Evolutionary conservation across 2,888 invertebrate genomes (phyloP).

Genomic region (Dyspetes luteomarginatus): DNA sequence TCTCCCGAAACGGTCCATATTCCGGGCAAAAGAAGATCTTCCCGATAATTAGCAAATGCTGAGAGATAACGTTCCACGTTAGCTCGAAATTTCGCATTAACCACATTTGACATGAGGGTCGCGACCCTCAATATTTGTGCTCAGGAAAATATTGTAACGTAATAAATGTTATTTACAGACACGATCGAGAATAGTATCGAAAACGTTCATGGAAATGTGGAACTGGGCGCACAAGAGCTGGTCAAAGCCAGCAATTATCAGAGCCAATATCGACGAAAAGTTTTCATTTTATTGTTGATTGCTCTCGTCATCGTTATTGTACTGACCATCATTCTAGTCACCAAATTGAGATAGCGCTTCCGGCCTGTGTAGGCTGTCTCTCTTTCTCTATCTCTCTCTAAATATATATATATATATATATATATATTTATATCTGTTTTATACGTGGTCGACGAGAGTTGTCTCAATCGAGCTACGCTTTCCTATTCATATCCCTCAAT

Average conservation of each 20-base stretch:
- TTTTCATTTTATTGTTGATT: slow-evolving; percentile 89
- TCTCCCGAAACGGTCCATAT: too few species aligned
- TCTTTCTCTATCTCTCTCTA: too few species aligned
- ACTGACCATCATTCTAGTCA: slow-evolving; percentile 87
- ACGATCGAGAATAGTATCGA: slow-evolving; percentile 93
- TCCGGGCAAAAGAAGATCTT: too few species aligned
- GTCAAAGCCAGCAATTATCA: slow-evolving; percentile 93
- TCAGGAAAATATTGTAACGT: slow-evolving; percentile 85
- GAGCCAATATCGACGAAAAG: slow-evolving; percentile 90
- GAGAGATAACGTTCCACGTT: too few species aligned
- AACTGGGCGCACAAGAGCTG: slow-evolving; percentile 91
- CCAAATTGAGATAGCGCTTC: slow-evolving; percentile 81
- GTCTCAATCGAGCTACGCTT: slow-evolving; percentile 59
- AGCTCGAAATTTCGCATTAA: too few species aligned
- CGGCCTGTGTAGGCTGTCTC: slow-evolving; percentile 70
- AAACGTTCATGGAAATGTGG: slow-evolving; percentile 89
- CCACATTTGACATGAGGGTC: too few species aligned
- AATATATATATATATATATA: too few species aligned
- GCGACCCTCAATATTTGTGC: slow-evolving; percentile 74
- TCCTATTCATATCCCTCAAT: slow-evolving; percentile 35
- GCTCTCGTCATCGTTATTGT: slow-evolving; percentile 88
- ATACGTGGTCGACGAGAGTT: slow-evolving; percentile 49
- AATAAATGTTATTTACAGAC: slow-evolving; percentile 85
- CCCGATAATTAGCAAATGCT: too few species aligned
- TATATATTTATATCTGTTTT: too few species aligned